A percentile compares a stretch with the other conserved stretches of the same genome.
Evolutionary conservation across 1,140 invertebrate species (phyloP).

Genomic region (Drosophila elegans): DNA sequence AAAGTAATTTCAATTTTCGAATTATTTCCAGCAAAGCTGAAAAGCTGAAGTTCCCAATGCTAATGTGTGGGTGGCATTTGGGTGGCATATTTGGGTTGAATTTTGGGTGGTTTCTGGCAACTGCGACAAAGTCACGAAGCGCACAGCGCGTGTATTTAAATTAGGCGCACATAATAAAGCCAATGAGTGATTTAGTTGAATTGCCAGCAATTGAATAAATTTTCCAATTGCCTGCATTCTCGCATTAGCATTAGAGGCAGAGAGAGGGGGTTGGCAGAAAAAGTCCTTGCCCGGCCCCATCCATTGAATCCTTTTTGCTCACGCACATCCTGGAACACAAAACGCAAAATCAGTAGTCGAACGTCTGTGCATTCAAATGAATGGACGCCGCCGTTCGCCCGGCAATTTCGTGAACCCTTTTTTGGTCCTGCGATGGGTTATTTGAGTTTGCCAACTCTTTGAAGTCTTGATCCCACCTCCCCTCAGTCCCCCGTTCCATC

Average conservation of each 20-base stretch:
- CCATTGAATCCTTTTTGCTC: constrained; percentile 12
- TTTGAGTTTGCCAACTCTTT: constrained; percentile 56
- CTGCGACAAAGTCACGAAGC: constrained; percentile 19
- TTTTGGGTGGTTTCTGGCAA: constrained; percentile 12
- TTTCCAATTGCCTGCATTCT: constrained; percentile 80
- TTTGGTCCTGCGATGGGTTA: constrained; percentile 37
- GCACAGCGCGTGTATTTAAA: constrained; percentile 71
- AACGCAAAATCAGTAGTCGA: constrained; percentile 75
- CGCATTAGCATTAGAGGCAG: constrained; percentile 67
- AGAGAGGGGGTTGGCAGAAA: neutral
- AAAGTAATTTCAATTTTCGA: constrained; percentile 79
- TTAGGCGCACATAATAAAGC: constrained; percentile 77
- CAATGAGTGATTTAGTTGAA: constrained; percentile 84
- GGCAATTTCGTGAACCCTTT: constrained; percentile 78
- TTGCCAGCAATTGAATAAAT: constrained; percentile 84
- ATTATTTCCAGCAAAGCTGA: constrained; percentile 73
- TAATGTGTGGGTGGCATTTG: constrained; percentile 27
- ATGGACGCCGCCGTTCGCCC: constrained; percentile 57
- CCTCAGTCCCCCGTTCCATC: neutral
- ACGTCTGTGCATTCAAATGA: constrained; percentile 68
- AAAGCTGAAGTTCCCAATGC: constrained; percentile 17
- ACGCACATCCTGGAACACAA: constrained; percentile 45
- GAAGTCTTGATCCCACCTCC: constrained; percentile 26
- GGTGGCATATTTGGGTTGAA: neutral
- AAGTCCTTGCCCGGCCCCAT: neutral